phyloP scores from a whole-genome alignment of 2,888 invertebrate genomes.

The Macaria liturata region DNA sequence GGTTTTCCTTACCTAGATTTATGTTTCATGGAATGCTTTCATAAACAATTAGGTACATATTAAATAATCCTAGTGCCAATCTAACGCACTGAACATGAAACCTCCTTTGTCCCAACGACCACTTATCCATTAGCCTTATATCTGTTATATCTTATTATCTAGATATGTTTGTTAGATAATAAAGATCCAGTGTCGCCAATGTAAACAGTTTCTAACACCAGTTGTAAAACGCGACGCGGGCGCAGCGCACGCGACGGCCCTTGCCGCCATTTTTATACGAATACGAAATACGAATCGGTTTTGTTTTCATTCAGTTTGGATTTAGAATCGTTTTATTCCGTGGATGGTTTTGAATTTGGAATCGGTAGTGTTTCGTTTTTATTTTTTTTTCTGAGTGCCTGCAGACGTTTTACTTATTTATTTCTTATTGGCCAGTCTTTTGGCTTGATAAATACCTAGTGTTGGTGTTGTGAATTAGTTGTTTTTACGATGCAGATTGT shows the following conservation, averaged over 20 bases:
- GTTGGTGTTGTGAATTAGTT: constrained; percentile 33
- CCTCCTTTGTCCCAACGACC: background rate
- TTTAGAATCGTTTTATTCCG: constrained; percentile 14
- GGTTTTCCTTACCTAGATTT: too few species aligned
- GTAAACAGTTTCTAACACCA: constrained; percentile 45
- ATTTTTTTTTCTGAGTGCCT: constrained; percentile 16
- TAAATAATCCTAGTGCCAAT: too few species aligned
- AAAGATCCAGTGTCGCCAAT: constrained; percentile 40
- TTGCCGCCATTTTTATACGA: constrained; percentile 29
- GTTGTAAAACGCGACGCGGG: constrained; percentile 72
- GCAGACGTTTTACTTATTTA: constrained; percentile 5
- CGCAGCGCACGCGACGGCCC: constrained; percentile 71
- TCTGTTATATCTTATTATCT: constrained; percentile 35
- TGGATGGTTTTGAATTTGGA: constrained; percentile 18
- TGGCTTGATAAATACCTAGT: constrained; percentile 1
- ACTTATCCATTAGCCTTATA: constrained; percentile 15
- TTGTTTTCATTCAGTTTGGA: constrained; percentile 5
- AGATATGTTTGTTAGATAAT: constrained; percentile 45
- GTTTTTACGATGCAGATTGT: constrained; percentile 27
- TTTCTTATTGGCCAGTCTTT: background rate
- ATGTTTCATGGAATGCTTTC: too few species aligned
- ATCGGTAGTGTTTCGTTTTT: constrained; percentile 27
- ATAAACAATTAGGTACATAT: too few species aligned
- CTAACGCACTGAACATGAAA: background rate
- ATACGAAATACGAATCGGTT: constrained; percentile 26